Percentiles rank a stretch among this genome's conserved stretches.
Evolutionary conservation across 2,888 invertebrate genomes (phyloP).

Genomic region (Achlya flavicornis): DNA sequence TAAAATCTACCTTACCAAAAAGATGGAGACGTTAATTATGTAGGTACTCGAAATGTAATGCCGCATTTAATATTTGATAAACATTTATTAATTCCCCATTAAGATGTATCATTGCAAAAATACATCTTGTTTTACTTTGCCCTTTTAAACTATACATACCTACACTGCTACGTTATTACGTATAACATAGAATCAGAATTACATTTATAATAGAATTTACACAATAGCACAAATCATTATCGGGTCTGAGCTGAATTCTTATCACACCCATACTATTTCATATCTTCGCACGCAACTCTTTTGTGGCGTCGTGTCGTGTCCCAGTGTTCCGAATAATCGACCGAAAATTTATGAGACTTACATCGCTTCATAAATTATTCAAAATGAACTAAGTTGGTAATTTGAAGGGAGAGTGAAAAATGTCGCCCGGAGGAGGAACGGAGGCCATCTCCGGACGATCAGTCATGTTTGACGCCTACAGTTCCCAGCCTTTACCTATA

Average conservation of each 20-base stretch:
- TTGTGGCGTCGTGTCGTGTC: conserved; percentile 10
- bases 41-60: no score
- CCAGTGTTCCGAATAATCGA: conserved; percentile 25
- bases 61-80: no score
- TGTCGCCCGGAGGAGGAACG: conserved; percentile 39
- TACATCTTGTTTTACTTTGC: no score
- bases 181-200: no score
- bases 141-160: no score
- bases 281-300: conserved; percentile 10
- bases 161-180: no score
- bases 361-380: conserved; percentile 46
- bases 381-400: conserved; percentile 56
- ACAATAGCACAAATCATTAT: not conserved
- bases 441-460: conserved; percentile 39
- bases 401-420: conserved; percentile 58
- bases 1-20: no score
- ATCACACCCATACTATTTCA: conserved; percentile 17
- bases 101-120: no score
- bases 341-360: conserved; percentile 25
- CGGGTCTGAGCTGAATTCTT: not conserved
- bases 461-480: conserved; percentile 43
- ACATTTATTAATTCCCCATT: no score
- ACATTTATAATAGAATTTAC: no score
- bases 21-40: no score
- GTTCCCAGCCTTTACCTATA: conserved; percentile 14